These are phyloP conservation scores for Chiloscyllium punctatum DNA, from an alignment of 2,797 vertebrate species.

Conservation along the genomic window DNA sequence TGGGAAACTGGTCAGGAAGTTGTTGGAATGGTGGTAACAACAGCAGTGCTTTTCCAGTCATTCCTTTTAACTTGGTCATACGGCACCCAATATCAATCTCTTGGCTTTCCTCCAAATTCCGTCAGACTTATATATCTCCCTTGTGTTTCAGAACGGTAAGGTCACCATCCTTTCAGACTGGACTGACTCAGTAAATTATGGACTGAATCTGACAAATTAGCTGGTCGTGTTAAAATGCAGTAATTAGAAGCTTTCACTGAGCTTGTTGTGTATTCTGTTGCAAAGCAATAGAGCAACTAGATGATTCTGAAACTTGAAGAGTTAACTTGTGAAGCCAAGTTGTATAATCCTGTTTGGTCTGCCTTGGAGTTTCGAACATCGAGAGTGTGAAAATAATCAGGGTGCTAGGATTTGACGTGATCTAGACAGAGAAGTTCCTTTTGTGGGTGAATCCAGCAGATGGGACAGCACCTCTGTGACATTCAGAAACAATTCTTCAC, in stretches of 20 bases:
- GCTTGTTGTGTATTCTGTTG: background rate
- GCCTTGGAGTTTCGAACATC: background rate
- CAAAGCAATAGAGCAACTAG: background rate
- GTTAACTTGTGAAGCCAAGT: background rate
- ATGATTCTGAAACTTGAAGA: background rate
- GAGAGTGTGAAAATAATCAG: background rate
- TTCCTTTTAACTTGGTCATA: no score
- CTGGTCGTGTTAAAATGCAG: background rate
- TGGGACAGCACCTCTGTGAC: background rate
- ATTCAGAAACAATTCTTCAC: background rate
- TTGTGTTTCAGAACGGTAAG: no score
- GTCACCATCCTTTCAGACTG: background rate
- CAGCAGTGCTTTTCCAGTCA: no score
- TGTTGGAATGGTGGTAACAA: no score
- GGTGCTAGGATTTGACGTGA: background rate
- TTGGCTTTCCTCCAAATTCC: no score
- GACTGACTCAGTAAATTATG: background rate
- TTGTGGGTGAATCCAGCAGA: background rate
- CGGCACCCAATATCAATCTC: no score
- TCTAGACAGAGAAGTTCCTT: background rate
- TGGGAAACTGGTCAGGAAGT: no score
- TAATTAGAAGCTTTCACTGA: background rate
- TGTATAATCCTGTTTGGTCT: background rate
- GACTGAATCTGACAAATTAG: background rate
- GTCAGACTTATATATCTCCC: no score